These are phyloP conservation scores for Glandiceps talaboti DNA, from an alignment of 53 echinoderm and acorn worm genomes.

Conservation along the genomic window DNA sequence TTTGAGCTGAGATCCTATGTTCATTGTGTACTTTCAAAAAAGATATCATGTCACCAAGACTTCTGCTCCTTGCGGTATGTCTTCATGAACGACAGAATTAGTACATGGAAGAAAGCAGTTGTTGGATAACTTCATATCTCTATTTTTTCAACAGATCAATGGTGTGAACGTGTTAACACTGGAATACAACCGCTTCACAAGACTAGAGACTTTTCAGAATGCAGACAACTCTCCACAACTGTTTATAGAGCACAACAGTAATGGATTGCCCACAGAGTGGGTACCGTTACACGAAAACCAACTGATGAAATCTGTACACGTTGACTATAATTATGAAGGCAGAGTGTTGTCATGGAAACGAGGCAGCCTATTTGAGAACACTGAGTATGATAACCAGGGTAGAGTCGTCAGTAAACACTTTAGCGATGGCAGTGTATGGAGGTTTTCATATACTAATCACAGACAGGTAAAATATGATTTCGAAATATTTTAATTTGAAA, in stretches of 20 bases:
- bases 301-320: constrained; percentile 48
- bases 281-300: constrained; percentile 32
- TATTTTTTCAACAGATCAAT: constrained; percentile 50
- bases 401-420: constrained; percentile 39
- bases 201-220: constrained; percentile 50
- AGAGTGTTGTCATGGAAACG: constrained; percentile 68
- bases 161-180: constrained; percentile 58
- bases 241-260: constrained; percentile 48
- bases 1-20: too few species aligned
- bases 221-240: constrained; percentile 43
- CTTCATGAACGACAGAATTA: too few species aligned
- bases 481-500: too few species aligned
- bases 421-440: constrained; percentile 46
- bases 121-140: neutral
- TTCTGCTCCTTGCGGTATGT: too few species aligned
- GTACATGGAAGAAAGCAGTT: neutral
- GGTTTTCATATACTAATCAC: constrained; percentile 43
- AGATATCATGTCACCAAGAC: too few species aligned
- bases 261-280: constrained; percentile 59
- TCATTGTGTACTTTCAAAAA: too few species aligned
- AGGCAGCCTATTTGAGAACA: constrained; percentile 58
- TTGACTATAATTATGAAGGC: constrained; percentile 65
- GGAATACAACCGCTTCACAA: constrained; percentile 68
- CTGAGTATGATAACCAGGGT: constrained; percentile 53
- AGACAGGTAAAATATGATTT: constrained; percentile 38